phyloP scores from a whole-genome alignment of 2,797 vertebrate genomes.

The Vultur gryphus region DNA sequence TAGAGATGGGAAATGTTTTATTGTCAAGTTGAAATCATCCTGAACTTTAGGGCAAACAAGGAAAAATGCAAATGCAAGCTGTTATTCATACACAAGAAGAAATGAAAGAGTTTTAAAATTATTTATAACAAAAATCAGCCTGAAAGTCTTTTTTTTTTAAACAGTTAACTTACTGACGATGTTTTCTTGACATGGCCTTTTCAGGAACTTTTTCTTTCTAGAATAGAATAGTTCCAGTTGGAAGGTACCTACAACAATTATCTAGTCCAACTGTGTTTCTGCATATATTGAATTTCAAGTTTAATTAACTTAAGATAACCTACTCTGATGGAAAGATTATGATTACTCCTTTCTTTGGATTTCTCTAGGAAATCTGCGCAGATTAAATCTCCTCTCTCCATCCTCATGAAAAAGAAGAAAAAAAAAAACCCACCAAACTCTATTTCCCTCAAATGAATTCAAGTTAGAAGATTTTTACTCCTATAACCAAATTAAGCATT shows the following conservation, averaged over 20 bases:
- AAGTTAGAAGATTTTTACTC: not conserved
- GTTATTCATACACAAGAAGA: not conserved
- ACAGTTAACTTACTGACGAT: not conserved
- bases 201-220: not conserved
- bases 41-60: not conserved
- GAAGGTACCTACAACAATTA: not conserved
- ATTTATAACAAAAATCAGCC: not conserved
- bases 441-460: not conserved
- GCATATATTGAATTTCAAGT: not conserved
- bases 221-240: not conserved
- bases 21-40: not conserved
- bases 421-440: not conserved
- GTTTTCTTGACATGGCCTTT: not conserved
- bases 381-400: not conserved
- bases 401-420: accelerated
- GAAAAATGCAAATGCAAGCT: not conserved
- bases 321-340: not conserved
- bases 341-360: not conserved
- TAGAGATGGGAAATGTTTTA: not conserved
- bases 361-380: not conserved
- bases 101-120: not conserved
- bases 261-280: not conserved
- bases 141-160: not conserved
- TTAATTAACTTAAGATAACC: not conserved
- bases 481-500: not conserved